A percentile compares a stretch with the other conserved stretches of the same genome.
These are phyloP conservation scores for Osmerus eperlanus DNA, from an alignment of 2,113 vertebrate genomes.

Conservation along the genomic window DNA sequence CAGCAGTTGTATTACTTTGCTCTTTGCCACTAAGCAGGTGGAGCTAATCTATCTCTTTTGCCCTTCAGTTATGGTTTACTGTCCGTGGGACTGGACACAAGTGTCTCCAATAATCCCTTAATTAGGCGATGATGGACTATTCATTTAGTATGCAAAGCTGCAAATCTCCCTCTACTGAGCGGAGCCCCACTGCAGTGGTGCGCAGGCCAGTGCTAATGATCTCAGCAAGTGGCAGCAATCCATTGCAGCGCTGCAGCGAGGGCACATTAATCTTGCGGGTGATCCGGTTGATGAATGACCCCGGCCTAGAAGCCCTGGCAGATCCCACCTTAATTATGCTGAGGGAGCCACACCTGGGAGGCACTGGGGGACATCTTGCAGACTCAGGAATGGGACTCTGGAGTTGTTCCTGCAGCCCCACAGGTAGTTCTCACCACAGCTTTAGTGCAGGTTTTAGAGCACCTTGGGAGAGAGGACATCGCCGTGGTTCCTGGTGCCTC, in stretches of 20 bases:
- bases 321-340: slow-evolving; percentile 76
- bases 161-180: slow-evolving; percentile 62
- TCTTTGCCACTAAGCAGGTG: slow-evolving; percentile 67
- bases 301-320: slow-evolving; percentile 66
- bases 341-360: slow-evolving; percentile 69
- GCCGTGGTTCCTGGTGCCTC: slow-evolving; percentile 21
- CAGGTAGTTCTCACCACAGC: slow-evolving; percentile 31
- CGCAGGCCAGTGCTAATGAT: slow-evolving; percentile 73
- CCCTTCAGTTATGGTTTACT: slow-evolving; percentile 75
- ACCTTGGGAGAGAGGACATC: slow-evolving; percentile 30
- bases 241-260: slow-evolving; percentile 69
- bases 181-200: slow-evolving; percentile 59
- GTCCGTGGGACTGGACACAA: slow-evolving; percentile 70
- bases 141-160: slow-evolving; percentile 78
- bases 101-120: slow-evolving; percentile 76
- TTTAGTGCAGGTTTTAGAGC: slow-evolving; percentile 11
- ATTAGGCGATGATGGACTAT: slow-evolving; percentile 75
- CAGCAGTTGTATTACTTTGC: slow-evolving; percentile 67
- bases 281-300: slow-evolving; percentile 76
- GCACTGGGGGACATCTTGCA: slow-evolving; percentile 48
- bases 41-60: slow-evolving; percentile 71
- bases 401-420: slow-evolving; percentile 38
- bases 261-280: slow-evolving; percentile 75
- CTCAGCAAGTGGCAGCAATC: slow-evolving; percentile 80
- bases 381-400: slow-evolving; percentile 56